phyloP scores from a whole-genome alignment of 1,140 invertebrate species.

The Sinonovacula constricta region DNA sequence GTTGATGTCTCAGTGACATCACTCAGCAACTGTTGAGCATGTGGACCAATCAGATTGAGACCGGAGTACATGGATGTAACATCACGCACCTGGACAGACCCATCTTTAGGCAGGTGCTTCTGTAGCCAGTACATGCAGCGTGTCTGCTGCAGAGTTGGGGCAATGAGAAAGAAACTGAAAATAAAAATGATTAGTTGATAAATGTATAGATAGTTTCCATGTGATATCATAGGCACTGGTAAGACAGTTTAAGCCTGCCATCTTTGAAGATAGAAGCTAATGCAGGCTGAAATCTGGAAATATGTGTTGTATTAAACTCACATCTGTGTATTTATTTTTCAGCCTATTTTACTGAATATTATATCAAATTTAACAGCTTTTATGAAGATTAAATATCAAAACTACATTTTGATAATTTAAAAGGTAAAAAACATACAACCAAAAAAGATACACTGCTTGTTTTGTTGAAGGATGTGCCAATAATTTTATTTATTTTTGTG shows the following conservation, averaged over 20 bases:
- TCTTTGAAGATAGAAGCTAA: not conserved
- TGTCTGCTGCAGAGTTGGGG: slow-evolving; percentile 98
- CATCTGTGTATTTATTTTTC: too few relatives aligned
- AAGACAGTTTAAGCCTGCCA: not conserved
- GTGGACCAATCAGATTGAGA: slow-evolving; percentile 96
- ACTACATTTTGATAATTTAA: too few relatives aligned
- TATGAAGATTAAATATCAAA: too few relatives aligned
- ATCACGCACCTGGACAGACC: slow-evolving; percentile 92
- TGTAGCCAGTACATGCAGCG: slow-evolving; percentile 95
- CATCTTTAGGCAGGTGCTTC: slow-evolving; percentile 87
- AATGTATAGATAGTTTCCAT: too few relatives aligned
- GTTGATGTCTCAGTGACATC: slow-evolving; percentile 95
- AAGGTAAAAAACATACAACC: too few relatives aligned
- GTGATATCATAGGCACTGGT: not conserved
- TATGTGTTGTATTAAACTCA: not conserved
- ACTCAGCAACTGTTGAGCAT: slow-evolving; percentile 91
- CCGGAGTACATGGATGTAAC: slow-evolving; percentile 99
- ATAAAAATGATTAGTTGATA: too few relatives aligned
- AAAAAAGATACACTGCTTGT: too few relatives aligned
- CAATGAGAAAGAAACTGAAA: slow-evolving; percentile 99
- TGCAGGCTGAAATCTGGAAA: not conserved
- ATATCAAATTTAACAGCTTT: too few relatives aligned
- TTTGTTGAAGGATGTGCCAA: too few relatives aligned
- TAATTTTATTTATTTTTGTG: too few relatives aligned
- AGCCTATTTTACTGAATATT: too few relatives aligned